These are phyloP conservation scores for Lymantria monacha DNA, from an alignment of 2,888 invertebrate species.

Conservation along the genomic window DNA sequence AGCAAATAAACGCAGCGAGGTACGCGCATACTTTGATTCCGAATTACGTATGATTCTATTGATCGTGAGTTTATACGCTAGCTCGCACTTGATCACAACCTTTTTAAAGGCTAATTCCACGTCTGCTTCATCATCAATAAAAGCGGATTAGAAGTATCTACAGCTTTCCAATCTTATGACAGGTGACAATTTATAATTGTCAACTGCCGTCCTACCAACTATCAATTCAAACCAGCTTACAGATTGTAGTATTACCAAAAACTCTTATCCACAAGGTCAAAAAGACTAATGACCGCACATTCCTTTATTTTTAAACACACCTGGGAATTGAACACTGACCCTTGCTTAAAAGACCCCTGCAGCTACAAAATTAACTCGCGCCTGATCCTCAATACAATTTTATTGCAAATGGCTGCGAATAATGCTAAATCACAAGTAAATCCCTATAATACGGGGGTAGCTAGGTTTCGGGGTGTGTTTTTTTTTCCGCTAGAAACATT, in stretches of 20 bases:
- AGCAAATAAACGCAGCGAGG: no score
- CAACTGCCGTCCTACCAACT: not conserved
- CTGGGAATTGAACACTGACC: constrained; percentile 52
- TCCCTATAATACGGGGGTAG: constrained; percentile 55
- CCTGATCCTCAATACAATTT: constrained; percentile 66
- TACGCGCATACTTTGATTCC: no score
- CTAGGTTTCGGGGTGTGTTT: constrained; percentile 47
- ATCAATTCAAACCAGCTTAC: constrained; percentile 4
- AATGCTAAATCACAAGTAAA: constrained; percentile 71
- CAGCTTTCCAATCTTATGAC: no score
- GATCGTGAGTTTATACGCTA: no score
- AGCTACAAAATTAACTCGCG: constrained; percentile 57
- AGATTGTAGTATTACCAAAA: constrained; percentile 2
- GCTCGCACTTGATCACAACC: no score
- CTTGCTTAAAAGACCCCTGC: constrained; percentile 31
- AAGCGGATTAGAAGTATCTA: no score
- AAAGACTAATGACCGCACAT: constrained; percentile 37
- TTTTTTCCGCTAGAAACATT: constrained; percentile 48
- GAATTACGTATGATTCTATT: no score
- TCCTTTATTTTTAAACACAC: constrained; percentile 35
- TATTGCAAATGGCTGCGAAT: constrained; percentile 69
- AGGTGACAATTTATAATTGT: not conserved
- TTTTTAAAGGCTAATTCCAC: no score
- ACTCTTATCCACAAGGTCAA: constrained; percentile 8
- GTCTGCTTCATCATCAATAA: no score